These are phyloP conservation scores for Drosophila mayaguana DNA, from an alignment of 2,888 invertebrate genomes.

Conservation along the genomic window DNA sequence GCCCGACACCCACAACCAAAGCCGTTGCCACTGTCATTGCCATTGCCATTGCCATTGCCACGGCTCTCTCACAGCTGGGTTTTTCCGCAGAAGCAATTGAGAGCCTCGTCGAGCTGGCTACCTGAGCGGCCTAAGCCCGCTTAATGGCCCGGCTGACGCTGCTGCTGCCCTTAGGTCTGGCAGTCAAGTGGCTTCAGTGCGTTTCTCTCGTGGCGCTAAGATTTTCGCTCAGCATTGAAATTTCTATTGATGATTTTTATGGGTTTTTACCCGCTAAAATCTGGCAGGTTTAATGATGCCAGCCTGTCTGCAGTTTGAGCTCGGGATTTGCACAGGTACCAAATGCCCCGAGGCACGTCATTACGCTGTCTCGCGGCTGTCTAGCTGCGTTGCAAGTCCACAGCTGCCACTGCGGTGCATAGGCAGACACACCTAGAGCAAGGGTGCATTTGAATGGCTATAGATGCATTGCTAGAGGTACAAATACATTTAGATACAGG, in stretches of 20 bases:
- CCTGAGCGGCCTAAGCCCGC: conserved; percentile 20
- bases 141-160: conserved; percentile 9
- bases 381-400: conserved; percentile 26
- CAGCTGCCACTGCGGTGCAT: conserved; percentile 16
- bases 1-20: neutral
- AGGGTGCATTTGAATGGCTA: neutral
- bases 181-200: conserved; percentile 38
- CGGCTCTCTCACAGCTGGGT: conserved; percentile 37
- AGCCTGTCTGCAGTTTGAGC: conserved; percentile 49
- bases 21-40: neutral
- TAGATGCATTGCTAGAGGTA: conserved; percentile 2
- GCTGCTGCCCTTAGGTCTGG: conserved; percentile 9
- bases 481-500: conserved; percentile 2
- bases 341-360: conserved; percentile 68
- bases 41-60: neutral
- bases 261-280: conserved; percentile 75
- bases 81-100: conserved; percentile 54
- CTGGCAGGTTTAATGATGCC: conserved; percentile 66
- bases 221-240: conserved; percentile 3
- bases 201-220: conserved; percentile 12
- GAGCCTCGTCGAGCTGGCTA: conserved; percentile 21
- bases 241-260: conserved; percentile 76
- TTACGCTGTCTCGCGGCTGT: conserved; percentile 74
- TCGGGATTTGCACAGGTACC: conserved; percentile 19
- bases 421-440: conserved; percentile 14